Base-by-base conservation (phyloP, 2,113 vertebrate species). In the Cynoglossus semilaevis region DNA sequence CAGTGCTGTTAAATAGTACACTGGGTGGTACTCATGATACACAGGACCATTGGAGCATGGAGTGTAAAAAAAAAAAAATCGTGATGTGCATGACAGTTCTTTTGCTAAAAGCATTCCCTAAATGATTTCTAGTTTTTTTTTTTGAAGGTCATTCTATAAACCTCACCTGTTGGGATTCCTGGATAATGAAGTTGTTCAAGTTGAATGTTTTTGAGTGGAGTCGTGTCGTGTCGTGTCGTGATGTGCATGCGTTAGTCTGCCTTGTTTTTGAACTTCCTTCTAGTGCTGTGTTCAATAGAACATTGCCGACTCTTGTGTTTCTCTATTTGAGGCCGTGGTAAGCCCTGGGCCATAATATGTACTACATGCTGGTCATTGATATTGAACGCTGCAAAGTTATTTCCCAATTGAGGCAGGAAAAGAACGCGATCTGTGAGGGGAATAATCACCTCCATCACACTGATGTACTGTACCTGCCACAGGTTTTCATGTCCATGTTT, bases 331-430 rank as follows among this genome's bases (percentile, higher is more conserved):
- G 42, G 29, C 14, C n/a, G 13, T 36, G 10, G 40, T 50, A 13
- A 42, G 58, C 50, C 59, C 17, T 0, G 19, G 64, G 72, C 51
- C 44, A 61, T 15, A 59, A 19, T 40, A 45, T 58, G 52, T 51
- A 45, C 43, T 34, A 62, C 55, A 60, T 18, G 47, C 61, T 57
- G 71, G 60, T 48, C 51, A 58, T 1, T 67, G 67, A 63, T 64
- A 72, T 17, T 63, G 50, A 54, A 43, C 40, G 34, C 59, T 63
- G 35, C 41, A 53, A 29, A 66, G 35, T n/a, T 22, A 1, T 52
- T 47, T 71, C 55, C 56, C 49, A 46, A 2, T 29, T 17, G 37
- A 37, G 16, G 10, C 29, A 42, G 35, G 1, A 0, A 29, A 19
- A 6, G 22, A 29, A 29, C 22, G 22, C 6, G 22, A 29, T 29